Evolutionary conservation across 2,797 vertebrate species (phyloP).

Genomic region (Meriones psammophilus): DNA sequence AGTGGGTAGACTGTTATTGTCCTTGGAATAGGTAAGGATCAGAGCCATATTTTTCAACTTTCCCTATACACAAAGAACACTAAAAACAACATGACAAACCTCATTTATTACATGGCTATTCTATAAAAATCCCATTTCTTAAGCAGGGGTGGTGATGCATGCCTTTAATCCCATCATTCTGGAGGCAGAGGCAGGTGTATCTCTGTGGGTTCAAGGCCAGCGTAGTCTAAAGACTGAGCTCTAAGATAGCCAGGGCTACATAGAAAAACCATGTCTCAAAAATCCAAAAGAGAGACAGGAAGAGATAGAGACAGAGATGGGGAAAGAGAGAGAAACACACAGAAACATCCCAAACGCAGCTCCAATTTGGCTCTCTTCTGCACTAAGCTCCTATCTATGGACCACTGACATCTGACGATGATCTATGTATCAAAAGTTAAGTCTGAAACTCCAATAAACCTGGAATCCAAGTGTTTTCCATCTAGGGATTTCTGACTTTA

Average conservation of each 20-base stretch:
- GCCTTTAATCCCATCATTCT: not conserved
- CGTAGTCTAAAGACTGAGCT: not conserved
- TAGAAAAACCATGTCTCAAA: not conserved
- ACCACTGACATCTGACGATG: not conserved
- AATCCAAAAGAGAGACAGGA: not conserved
- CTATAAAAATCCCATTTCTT: constrained; percentile 4
- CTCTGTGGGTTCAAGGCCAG: not conserved
- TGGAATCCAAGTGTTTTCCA: constrained; percentile 12
- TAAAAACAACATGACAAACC: not conserved
- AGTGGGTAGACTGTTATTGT: constrained; percentile 16
- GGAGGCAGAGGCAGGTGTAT: not conserved
- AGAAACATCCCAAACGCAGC: not conserved
- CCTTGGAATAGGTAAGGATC: constrained; percentile 19
- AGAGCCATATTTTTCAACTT: constrained; percentile 55
- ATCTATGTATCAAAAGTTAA: not conserved
- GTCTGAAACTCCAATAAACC: constrained; percentile 21
- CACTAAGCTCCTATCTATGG: not conserved
- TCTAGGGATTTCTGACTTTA: constrained; percentile 8
- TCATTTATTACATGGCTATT: constrained; percentile 4
- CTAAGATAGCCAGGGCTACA: not conserved
- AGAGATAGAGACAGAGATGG: not conserved
- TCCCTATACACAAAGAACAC: not conserved
- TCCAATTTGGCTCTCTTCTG: not conserved
- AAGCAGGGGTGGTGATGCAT: not conserved
- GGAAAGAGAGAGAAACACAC: not conserved